Percentiles rank a stretch among this genome's conserved stretches.
phyloP scores from a whole-genome alignment of 2,797 vertebrate species.

The Mormyrus hasselquistii region DNA sequence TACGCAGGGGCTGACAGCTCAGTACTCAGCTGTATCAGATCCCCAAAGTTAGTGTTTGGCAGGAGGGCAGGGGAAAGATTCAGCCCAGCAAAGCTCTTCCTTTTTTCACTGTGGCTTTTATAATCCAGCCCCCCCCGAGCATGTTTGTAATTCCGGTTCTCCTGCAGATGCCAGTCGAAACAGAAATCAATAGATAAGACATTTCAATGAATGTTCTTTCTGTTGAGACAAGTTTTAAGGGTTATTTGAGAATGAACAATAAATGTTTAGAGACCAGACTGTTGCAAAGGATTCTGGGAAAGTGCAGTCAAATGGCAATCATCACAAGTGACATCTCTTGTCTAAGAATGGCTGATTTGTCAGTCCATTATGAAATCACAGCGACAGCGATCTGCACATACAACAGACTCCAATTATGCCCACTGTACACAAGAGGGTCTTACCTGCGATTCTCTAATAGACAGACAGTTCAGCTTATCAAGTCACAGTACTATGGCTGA shows the following conservation, averaged over 20 bases:
- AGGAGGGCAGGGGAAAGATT: conserved; percentile 48
- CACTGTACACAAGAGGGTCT: conserved; percentile 26
- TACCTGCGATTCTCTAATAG: background rate
- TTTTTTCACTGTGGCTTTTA: conserved; percentile 6
- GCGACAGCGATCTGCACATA: conserved; percentile 86
- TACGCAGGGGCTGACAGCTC: conserved; percentile 78
- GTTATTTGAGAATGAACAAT: conserved; percentile 42
- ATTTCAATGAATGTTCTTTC: conserved; percentile 6
- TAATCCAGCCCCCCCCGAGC: background rate
- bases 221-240: conserved; percentile 20
- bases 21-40: conserved; percentile 81
- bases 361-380: conserved; percentile 97
- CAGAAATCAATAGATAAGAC: background rate
- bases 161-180: background rate
- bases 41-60: conserved; percentile 28
- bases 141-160: background rate
- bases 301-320: conserved; percentile 99
- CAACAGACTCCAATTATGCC: conserved; percentile 73
- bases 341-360: conserved; percentile 98
- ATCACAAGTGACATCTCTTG: conserved; percentile 99
- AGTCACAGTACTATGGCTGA: background rate
- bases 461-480: background rate
- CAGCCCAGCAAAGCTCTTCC: conserved; percentile 8
- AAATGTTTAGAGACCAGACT: conserved; percentile 44
- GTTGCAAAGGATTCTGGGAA: conserved; percentile 43